phyloP scores from a whole-genome alignment of 1,140 invertebrate genomes.

The Pissodes strobi region DNA sequence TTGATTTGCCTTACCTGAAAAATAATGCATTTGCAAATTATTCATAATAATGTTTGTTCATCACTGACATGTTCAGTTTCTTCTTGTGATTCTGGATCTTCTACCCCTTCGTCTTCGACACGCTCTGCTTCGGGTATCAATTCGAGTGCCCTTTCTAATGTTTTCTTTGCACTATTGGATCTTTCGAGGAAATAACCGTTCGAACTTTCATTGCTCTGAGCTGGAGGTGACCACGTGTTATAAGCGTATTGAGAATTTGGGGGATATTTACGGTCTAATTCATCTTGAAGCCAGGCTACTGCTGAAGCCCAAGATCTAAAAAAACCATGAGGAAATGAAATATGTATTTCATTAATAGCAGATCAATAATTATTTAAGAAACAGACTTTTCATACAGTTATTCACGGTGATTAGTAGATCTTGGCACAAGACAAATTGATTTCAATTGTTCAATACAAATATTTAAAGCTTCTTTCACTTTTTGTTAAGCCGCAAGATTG shows the following conservation, averaged over 20 bases:
- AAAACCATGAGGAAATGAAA: no score
- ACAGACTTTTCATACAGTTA: no score
- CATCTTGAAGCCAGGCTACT: constrained; percentile 93
- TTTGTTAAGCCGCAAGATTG: no score
- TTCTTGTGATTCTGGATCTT: constrained; percentile 51
- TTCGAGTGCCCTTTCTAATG: constrained; percentile 81
- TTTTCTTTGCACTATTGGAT: constrained; percentile 90
- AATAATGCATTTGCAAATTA: background rate
- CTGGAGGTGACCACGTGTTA: constrained; percentile 90
- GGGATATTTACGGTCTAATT: constrained; percentile 69
- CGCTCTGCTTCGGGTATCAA: constrained; percentile 79
- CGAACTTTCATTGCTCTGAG: constrained; percentile 91
- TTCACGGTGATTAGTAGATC: no score
- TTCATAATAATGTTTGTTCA: constrained; percentile 29
- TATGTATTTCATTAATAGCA: no score
- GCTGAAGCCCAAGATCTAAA: constrained; percentile 78
- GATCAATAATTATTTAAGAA: no score
- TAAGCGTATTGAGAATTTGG: constrained; percentile 72
- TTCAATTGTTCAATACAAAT: no score
- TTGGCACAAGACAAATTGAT: no score
- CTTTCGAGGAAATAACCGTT: constrained; percentile 94
- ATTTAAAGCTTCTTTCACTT: no score
- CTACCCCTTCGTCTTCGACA: constrained; percentile 47
- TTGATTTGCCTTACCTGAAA: constrained; percentile 19
- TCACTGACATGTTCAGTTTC: constrained; percentile 39